phyloP scores from a whole-genome alignment of 2,113 vertebrate species.

The Pelecanus crispus region DNA sequence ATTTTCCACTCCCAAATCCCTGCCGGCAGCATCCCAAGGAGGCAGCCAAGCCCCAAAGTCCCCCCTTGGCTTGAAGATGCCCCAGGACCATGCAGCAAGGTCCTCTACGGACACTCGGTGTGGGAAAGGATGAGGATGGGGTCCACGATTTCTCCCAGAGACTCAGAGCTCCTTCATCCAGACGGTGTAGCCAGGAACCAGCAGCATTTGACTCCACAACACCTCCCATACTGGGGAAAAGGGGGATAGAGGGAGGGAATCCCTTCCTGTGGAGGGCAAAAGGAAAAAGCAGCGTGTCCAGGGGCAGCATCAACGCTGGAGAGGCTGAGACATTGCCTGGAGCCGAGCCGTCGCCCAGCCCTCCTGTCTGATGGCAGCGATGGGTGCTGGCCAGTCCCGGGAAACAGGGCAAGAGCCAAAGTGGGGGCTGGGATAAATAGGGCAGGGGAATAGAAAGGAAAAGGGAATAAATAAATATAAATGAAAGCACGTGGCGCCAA shows the following conservation, averaged over 20 bases:
- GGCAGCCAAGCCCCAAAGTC: neutral
- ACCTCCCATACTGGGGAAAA: neutral
- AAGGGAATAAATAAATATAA: conserved; percentile 47
- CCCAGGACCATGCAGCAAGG: neutral
- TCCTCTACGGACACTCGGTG: neutral
- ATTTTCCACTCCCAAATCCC: neutral
- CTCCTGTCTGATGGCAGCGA: neutral
- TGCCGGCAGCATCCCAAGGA: neutral
- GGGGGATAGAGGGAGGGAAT: neutral
- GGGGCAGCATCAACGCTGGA: neutral
- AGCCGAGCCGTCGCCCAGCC: neutral
- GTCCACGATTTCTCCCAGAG: neutral
- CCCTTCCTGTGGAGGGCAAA: neutral
- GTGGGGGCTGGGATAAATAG: neutral
- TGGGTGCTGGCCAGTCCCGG: neutral
- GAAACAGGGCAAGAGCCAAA: neutral
- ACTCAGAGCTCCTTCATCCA: neutral
- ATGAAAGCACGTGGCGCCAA: neutral
- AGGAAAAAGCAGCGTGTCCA: neutral
- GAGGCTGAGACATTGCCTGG: neutral
- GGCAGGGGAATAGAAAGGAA: neutral
- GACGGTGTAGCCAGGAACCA: neutral
- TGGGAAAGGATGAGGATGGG: neutral
- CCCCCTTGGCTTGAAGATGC: neutral
- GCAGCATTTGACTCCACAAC: neutral